Conservation (phyloP, 1,140 invertebrate species). For the Calycopis cecrops region DNA sequence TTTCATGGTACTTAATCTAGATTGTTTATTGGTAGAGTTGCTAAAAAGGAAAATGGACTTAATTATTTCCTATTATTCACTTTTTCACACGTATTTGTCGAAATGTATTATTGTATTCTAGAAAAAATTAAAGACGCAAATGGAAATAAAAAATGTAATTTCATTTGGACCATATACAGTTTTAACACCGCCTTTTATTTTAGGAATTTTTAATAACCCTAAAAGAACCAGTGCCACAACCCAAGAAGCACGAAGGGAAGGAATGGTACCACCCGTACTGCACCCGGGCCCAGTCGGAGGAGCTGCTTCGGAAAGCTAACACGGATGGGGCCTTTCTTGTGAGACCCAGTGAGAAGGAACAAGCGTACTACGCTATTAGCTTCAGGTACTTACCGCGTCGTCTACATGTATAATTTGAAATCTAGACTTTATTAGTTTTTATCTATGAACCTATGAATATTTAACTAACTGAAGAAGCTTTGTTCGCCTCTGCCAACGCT, state of each 20-base stretch:
- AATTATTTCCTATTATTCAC: no score
- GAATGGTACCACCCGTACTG: slow-evolving; percentile 94
- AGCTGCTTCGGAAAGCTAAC: slow-evolving; percentile 87
- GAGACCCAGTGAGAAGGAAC: slow-evolving; percentile 89
- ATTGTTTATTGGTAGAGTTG: no score
- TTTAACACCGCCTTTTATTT: slow-evolving; percentile 10
- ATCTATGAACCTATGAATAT: no score
- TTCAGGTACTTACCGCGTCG: slow-evolving; percentile 84
- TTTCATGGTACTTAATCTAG: no score
- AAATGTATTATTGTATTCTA: no score
- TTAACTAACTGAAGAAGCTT: no score
- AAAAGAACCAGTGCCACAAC: slow-evolving; percentile 94
- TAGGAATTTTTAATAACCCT: slow-evolving; percentile 91
- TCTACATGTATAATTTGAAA: no score
- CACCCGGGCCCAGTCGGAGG: slow-evolving; percentile 88
- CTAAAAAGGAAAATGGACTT: no score
- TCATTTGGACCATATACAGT: no score
- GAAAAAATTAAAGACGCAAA: background rate
- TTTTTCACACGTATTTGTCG: no score
- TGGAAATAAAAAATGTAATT: background rate
- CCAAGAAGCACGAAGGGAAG: slow-evolving; percentile 94
- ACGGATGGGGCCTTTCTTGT: slow-evolving; percentile 95
- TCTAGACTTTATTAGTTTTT: no score
- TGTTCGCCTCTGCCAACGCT: no score
- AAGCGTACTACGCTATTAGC: slow-evolving; percentile 93